Evolutionary conservation across 2,113 vertebrate species (phyloP).

Genomic region (Eretmochelys imbricata): DNA sequence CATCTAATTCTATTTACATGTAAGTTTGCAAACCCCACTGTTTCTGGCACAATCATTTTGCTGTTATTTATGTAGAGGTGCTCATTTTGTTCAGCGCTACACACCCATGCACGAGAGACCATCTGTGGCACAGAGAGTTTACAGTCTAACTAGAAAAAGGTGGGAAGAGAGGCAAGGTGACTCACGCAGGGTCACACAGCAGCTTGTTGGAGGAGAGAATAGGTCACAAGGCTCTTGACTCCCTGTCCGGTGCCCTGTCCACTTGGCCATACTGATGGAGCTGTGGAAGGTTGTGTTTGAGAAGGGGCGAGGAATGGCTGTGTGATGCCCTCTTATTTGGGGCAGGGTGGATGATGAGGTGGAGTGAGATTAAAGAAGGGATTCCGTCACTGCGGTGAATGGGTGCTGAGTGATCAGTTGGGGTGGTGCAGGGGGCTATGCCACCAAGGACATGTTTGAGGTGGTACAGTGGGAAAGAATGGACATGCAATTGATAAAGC

Average conservation of each 20-base stretch:
- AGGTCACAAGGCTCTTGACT: fast-evolving
- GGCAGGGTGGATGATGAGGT: not conserved
- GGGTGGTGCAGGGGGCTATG: not conserved
- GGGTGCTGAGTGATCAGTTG: not conserved
- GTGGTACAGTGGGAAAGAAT: not conserved
- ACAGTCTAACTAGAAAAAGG: fast-evolving
- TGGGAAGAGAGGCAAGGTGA: not conserved
- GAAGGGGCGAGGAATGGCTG: not conserved
- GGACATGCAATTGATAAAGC: not conserved
- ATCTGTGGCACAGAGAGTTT: not conserved
- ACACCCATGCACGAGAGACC: fast-evolving
- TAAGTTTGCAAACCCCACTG: slow-evolving; percentile 13
- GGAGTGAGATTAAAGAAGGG: not conserved
- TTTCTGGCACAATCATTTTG: not conserved
- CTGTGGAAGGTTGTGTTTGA: not conserved
- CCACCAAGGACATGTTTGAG: not conserved
- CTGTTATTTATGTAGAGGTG: slow-evolving; percentile 20
- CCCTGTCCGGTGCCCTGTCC: not conserved
- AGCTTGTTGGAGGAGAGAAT: fast-evolving
- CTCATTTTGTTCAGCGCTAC: fast-evolving
- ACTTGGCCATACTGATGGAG: not conserved
- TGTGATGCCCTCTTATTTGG: not conserved
- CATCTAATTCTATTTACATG: slow-evolving; percentile 41
- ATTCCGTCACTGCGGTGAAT: not conserved
- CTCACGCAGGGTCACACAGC: not conserved